Conservation (phyloP, 1,140 invertebrate species). For the Aphaenogaster ashmeadi region DNA sequence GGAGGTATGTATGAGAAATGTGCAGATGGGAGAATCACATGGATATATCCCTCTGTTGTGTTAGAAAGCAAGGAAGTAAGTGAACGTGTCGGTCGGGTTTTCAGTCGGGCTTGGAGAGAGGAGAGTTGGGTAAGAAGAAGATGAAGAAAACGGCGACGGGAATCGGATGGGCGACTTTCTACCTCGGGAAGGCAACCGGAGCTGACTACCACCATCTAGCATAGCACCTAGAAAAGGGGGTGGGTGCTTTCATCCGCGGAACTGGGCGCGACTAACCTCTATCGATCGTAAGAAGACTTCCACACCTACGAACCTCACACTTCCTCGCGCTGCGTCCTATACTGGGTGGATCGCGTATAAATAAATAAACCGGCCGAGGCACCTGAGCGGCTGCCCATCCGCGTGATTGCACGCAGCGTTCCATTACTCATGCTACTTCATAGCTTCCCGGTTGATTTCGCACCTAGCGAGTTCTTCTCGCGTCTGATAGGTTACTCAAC, state of each 20-base stretch:
- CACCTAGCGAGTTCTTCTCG: slow-evolving; percentile 54
- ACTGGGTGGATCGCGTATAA: slow-evolving; percentile 74
- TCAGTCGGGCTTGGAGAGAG: not conserved
- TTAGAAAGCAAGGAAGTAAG: slow-evolving; percentile 18
- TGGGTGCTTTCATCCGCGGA: slow-evolving; percentile 79
- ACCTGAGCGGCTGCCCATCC: slow-evolving; percentile 63
- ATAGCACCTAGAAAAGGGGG: slow-evolving; percentile 71
- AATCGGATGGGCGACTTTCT: slow-evolving; percentile 67
- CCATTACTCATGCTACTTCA: slow-evolving; percentile 65
- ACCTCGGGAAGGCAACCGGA: slow-evolving; percentile 61
- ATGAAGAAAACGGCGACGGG: slow-evolving; percentile 71
- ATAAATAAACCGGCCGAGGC: slow-evolving; percentile 65
- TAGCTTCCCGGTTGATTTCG: slow-evolving; percentile 64
- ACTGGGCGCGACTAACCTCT: slow-evolving; percentile 83
- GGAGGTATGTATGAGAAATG: slow-evolving; percentile 3
- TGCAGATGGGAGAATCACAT: slow-evolving; percentile 34
- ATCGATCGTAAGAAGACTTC: slow-evolving; percentile 83
- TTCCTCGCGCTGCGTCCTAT: slow-evolving; percentile 69
- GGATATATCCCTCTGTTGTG: slow-evolving; percentile 17
- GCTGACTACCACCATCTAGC: slow-evolving; percentile 63
- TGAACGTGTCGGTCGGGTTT: slow-evolving; percentile 38
- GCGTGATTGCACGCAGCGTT: slow-evolving; percentile 63
- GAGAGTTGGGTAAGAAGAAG: slow-evolving; percentile 65
- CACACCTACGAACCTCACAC: slow-evolving; percentile 81
- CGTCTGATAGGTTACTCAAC: slow-evolving; percentile 61